Evolutionary conservation across 2,113 vertebrate genomes (phyloP), one percentile per base, ranked within the genome.

Genomic region (Abramis brama): DNA sequence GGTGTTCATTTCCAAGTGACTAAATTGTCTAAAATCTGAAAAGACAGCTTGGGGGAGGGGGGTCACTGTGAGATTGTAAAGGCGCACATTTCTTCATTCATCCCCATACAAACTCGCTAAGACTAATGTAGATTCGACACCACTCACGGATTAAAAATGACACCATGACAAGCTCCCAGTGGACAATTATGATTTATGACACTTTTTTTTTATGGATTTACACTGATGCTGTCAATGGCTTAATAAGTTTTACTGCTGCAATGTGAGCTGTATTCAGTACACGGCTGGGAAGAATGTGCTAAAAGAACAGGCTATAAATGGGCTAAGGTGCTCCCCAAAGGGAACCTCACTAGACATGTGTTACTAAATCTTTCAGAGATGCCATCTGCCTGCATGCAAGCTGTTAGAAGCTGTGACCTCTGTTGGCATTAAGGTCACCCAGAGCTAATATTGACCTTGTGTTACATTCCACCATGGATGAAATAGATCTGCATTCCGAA

Each of bases 361-460:
- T 94, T 94, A 94, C 91, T 95, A 94, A 94, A 94, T 94, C 94
- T 95, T 94, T 89, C 86, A 85, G 90, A 92, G 92, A 92, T 92
- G 91, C 94, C 94, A 95, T 95, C 94, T 95, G 94, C 92, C 89
- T 87, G 90, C 83, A 89, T 89, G 92, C 84, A 93, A 92, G 91
- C 92, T 92, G 91, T 88, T 92, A 91, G 91, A 91, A 92, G 91
- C 71, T 86, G 84, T 93, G 92, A 95, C 93, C 94, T 94, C 93
- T 91, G 91, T 83, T 91, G 91, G 91, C 86, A 90, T 88, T 68
- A 88, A 92, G 92, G 93, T 93, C 92, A 92, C 92, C 85, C 90
- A 91, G 90, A 94, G 91, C 87, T 89, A 87, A 92, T 92, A 87
- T 80, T 88, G 90, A 88, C 87, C 86, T 59, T 17, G 79, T 79